A percentile compares a stretch with the other conserved stretches of the same genome.
Evolutionary conservation across 2,888 invertebrate genomes (phyloP).

Genomic region (Automeris io): DNA sequence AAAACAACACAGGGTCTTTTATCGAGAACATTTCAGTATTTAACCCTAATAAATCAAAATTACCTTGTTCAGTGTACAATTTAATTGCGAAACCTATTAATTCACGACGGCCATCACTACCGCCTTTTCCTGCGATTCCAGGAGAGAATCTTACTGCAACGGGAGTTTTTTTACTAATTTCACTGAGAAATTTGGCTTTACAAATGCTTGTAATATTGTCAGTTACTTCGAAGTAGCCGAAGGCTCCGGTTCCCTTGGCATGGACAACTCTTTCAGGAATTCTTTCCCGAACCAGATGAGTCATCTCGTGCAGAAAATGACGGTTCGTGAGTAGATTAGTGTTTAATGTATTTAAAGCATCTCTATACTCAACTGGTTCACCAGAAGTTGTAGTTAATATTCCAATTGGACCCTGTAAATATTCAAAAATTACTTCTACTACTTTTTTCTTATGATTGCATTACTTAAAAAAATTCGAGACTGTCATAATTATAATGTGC

Average conservation of each 20-base stretch:
- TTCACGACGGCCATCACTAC: constrained; percentile 88
- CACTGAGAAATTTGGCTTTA: constrained; percentile 84
- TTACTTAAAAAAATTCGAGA: too few species aligned
- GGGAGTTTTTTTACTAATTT: constrained; percentile 85
- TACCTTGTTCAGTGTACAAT: constrained; percentile 92
- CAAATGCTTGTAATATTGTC: constrained; percentile 86
- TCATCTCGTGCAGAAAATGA: constrained; percentile 28
- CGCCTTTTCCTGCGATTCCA: constrained; percentile 87
- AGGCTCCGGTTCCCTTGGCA: constrained; percentile 93
- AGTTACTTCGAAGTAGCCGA: constrained; percentile 89
- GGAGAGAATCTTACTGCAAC: constrained; percentile 85
- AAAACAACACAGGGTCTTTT: constrained; percentile 89
- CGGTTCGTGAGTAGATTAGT: constrained; percentile 47
- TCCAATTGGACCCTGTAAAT: constrained; percentile 64
- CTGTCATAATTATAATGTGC: too few species aligned
- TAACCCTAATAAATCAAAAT: constrained; percentile 91
- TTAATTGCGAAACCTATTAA: constrained; percentile 92
- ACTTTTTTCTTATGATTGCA: too few species aligned
- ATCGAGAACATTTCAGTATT: constrained; percentile 92
- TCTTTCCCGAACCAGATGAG: constrained; percentile 83
- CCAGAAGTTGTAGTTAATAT: constrained; percentile 85
- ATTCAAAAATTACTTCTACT: too few species aligned
- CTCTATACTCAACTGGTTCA: constrained; percentile 82
- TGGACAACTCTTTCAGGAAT: constrained; percentile 95
- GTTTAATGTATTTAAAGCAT: constrained; percentile 84